phyloP scores from a whole-genome alignment of 2,797 vertebrate genomes.

The Sternarchorhynchus goeldii region DNA sequence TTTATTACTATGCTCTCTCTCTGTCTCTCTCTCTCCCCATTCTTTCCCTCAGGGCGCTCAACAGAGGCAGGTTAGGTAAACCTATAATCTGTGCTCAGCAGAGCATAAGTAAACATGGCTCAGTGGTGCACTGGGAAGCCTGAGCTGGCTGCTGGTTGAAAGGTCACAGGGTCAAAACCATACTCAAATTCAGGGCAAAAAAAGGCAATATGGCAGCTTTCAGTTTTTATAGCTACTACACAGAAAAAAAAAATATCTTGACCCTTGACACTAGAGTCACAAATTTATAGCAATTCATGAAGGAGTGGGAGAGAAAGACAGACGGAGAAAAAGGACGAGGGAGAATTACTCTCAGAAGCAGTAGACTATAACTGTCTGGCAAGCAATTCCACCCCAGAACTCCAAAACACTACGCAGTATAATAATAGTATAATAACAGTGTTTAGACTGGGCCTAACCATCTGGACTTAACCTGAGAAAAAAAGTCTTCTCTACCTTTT shows the following conservation, averaged over 20 bases:
- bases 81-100: slow-evolving; percentile 40
- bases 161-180: slow-evolving; percentile 18
- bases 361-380: neutral
- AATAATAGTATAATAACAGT: slow-evolving; percentile 13
- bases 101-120: slow-evolving; percentile 25
- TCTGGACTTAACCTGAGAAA: neutral
- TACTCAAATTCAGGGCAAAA: neutral
- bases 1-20: slow-evolving; percentile 9
- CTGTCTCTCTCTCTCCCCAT: slow-evolving; percentile 3
- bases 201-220: neutral
- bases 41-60: slow-evolving; percentile 37
- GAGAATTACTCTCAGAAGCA: neutral
- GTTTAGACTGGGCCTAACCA: slow-evolving; percentile 8
- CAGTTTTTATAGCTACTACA: neutral
- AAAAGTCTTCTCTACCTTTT: neutral
- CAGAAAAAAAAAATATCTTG: neutral
- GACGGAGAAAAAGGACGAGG: neutral
- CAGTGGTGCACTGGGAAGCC: neutral
- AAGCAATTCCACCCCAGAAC: neutral
- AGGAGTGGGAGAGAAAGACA: neutral
- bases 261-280: too few species aligned
- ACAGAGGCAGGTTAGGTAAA: slow-evolving; percentile 39
- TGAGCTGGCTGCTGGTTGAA: slow-evolving; percentile 15
- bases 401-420: neutral
- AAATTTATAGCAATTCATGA: neutral